These are phyloP conservation scores for Oryzias celebensis DNA, from an alignment of 2,113 vertebrate species.

Conservation along the genomic window DNA sequence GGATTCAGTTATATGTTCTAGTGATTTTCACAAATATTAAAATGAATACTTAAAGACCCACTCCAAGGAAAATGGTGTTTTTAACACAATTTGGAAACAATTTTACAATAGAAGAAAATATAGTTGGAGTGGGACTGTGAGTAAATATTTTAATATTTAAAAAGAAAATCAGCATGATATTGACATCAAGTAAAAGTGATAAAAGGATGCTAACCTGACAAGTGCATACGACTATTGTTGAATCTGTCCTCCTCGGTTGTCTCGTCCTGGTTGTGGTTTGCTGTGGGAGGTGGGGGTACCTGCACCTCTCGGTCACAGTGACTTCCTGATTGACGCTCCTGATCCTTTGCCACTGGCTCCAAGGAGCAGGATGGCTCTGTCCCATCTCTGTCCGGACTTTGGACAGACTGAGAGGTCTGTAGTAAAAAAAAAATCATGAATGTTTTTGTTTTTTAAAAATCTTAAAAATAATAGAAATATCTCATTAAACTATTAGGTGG, in stretches of 20 bases:
- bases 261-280: conserved; percentile 81
- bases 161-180: too few species aligned
- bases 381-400: conserved; percentile 64
- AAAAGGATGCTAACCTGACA: conserved; percentile 73
- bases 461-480: not conserved
- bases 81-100: too few species aligned
- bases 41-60: too few species aligned
- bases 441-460: not conserved
- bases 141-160: too few species aligned
- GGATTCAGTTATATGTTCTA: too few species aligned
- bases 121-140: too few species aligned
- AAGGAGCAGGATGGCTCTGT: conserved; percentile 52
- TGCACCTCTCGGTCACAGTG: conserved; percentile 61
- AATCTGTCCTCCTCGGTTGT: conserved; percentile 68
- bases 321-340: conserved; percentile 42
- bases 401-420: conserved; percentile 57
- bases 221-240: conserved; percentile 75
- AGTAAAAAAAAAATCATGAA: not conserved
- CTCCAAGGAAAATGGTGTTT: too few species aligned
- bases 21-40: too few species aligned
- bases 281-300: conserved; percentile 35
- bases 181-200: too few species aligned
- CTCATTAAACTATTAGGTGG: not conserved
- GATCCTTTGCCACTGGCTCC: conserved; percentile 60
- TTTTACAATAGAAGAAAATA: too few species aligned